Percentiles rank a stretch among this genome's conserved stretches.
Conservation (phyloP, 2,888 invertebrate genomes). For the Cistogaster globosa region DNA sequence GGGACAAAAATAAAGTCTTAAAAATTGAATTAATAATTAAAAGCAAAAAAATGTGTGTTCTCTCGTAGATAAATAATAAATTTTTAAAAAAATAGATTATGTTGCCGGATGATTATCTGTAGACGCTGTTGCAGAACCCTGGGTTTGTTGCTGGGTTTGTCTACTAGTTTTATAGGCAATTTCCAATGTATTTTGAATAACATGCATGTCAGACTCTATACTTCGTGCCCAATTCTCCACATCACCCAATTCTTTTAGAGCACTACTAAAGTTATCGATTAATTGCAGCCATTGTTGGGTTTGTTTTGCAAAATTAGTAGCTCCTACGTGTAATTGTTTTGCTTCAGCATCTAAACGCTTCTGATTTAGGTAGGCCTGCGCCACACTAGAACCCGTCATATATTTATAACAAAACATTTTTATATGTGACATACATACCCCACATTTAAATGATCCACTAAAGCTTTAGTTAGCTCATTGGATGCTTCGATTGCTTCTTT, state of each 20-base stretch:
- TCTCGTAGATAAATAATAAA: no score
- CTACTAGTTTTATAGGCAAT: slow-evolving; percentile 93
- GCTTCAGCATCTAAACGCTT: slow-evolving; percentile 98
- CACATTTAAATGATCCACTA: slow-evolving; percentile 98
- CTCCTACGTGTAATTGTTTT: slow-evolving; percentile 96
- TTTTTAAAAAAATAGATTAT: not conserved
- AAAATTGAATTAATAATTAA: slow-evolving; percentile 49
- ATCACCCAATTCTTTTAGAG: slow-evolving; percentile 96
- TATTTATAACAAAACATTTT: not conserved
- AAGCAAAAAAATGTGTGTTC: slow-evolving; percentile 3
- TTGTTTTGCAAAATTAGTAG: slow-evolving; percentile 97
- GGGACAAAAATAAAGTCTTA: slow-evolving; percentile 43
- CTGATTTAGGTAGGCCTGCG: slow-evolving; percentile 99
- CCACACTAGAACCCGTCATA: slow-evolving; percentile 86
- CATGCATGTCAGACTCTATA: slow-evolving; percentile 97
- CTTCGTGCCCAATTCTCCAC: slow-evolving; percentile 99
- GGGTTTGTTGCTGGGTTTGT: slow-evolving; percentile 76
- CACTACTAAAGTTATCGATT: slow-evolving; percentile 93
- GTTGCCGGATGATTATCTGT: not conserved
- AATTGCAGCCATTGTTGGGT: slow-evolving; percentile 98
- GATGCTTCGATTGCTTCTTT: slow-evolving; percentile 97
- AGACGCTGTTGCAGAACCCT: slow-evolving; percentile 7
- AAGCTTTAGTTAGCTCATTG: slow-evolving; percentile 94
- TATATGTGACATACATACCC: slow-evolving; percentile 87
- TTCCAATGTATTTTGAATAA: slow-evolving; percentile 95